Base-by-base conservation (phyloP, 2,888 invertebrate genomes). In the Drosophila mimica region DNA sequence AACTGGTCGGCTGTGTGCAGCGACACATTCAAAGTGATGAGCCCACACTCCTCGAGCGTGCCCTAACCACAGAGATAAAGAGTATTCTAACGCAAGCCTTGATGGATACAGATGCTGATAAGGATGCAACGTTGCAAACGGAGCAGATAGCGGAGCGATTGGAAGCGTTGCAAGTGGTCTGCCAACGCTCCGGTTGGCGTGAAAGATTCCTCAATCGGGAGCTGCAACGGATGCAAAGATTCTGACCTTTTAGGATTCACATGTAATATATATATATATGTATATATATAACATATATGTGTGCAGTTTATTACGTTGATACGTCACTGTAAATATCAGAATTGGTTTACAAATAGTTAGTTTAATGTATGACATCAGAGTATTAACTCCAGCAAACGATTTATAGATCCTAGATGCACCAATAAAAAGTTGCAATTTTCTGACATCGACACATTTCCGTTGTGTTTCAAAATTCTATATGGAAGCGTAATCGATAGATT, bases 1-100 rank as follows among this genome's bases (percentile, higher is more conserved):
- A 94, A 28, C 93, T 98, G 40, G 98, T 98, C 94, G 94, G 79
- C 0, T 81, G 83, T 52, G 95, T 96, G 0, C 93, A 92, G 71
- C 85, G 88, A 0, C 74, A 70, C 6, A 91, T 93, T 54, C 70
- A 70, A n/a, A 68, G 56, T 2, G 88, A 91, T 38, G 84, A 88
- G 60, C 67, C 74, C 0, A 6, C 30, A 7, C 40, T 85, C 5
- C 59, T 92, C 38, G 76, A 82, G 30, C 69, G 73, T 1, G 82
- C 83, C 2, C 51, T 92, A 5, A 83, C 79, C 31, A 40, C 60
- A 0, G 80, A 91, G 76, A 91, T 92, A 8, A 8, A 17, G 0
- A 57, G 49, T 8, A 79, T 88, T 59, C 25, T 90, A 7, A n/a
- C 20, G 1, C 61, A 58, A 34, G 67, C 38, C 7, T 11, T 70